These are phyloP conservation scores for Drepanosiphum platanoidis DNA, from an alignment of 2,888 invertebrate species.

Conservation along the genomic window DNA sequence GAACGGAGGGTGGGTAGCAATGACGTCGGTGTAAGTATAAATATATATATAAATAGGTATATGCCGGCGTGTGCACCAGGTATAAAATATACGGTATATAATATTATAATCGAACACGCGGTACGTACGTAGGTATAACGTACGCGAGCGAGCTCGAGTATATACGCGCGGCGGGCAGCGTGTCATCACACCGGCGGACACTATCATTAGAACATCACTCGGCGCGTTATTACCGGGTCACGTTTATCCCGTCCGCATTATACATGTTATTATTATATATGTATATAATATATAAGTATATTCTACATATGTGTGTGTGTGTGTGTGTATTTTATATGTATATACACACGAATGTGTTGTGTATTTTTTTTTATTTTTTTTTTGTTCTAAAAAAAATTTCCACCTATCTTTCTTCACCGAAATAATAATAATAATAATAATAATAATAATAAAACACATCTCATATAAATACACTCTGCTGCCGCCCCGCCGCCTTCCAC, in stretches of 20 bases:
- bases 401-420: neutral
- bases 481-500: neutral
- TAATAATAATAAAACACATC: slow-evolving; percentile 14
- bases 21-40: neutral
- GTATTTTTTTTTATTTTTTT: neutral
- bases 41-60: too few relatives aligned
- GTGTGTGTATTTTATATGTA: too few relatives aligned
- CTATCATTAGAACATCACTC: slow-evolving; percentile 62
- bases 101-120: neutral
- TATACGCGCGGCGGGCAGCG: slow-evolving; percentile 48
- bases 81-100: neutral
- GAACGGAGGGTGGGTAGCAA: neutral
- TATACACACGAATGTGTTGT: slow-evolving; percentile 1
- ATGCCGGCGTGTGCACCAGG: too few relatives aligned
- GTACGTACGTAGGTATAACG: slow-evolving; percentile 6
- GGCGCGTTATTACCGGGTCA: slow-evolving; percentile 61
- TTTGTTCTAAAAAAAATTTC: slow-evolving; percentile 26
- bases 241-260: slow-evolving; percentile 49
- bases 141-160: neutral
- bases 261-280: slow-evolving; percentile 36
- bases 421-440: neutral
- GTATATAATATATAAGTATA: neutral
- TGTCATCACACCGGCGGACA: slow-evolving; percentile 61
- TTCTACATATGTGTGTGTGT: neutral
- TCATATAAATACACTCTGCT: neutral